phyloP scores from a whole-genome alignment of 2,888 invertebrate genomes.

The Aphidoletes aphidimyza region DNA sequence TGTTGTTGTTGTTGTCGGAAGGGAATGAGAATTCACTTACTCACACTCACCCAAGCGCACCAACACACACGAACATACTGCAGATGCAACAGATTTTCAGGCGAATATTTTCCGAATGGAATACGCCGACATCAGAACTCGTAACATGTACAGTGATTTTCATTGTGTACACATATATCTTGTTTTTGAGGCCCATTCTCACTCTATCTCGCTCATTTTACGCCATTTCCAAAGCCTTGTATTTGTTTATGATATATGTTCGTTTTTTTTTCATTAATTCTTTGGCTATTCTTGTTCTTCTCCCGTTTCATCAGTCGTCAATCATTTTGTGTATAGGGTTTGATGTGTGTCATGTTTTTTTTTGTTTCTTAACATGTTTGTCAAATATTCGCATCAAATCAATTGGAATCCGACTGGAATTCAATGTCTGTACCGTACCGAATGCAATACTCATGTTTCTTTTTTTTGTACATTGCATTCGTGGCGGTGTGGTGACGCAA shows the following conservation, averaged over 20 bases:
- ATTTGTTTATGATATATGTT: not conserved
- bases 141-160: conserved; percentile 23
- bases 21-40: not conserved
- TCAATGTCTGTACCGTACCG: conserved; percentile 15
- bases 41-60: too few relatives aligned
- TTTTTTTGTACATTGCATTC: conserved; percentile 9
- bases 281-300: not conserved
- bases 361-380: not conserved
- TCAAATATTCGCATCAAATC: not conserved
- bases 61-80: not conserved
- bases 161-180: not conserved
- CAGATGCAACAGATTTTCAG: conserved; percentile 47
- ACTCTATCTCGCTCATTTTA: not conserved
- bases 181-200: not conserved
- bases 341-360: not conserved
- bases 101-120: conserved; percentile 30
- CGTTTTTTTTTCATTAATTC: not conserved
- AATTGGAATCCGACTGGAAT: conserved; percentile 44
- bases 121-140: conserved; percentile 37
- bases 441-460: conserved; percentile 1
- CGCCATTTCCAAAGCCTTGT: not conserved
- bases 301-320: not conserved
- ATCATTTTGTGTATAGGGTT: not conserved
- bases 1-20: too few relatives aligned
- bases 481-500: not conserved